A percentile compares a stretch with the other conserved stretches of the same genome.
Conservation (phyloP, 2,113 vertebrate species). For the Neopipo cinnamomea region DNA sequence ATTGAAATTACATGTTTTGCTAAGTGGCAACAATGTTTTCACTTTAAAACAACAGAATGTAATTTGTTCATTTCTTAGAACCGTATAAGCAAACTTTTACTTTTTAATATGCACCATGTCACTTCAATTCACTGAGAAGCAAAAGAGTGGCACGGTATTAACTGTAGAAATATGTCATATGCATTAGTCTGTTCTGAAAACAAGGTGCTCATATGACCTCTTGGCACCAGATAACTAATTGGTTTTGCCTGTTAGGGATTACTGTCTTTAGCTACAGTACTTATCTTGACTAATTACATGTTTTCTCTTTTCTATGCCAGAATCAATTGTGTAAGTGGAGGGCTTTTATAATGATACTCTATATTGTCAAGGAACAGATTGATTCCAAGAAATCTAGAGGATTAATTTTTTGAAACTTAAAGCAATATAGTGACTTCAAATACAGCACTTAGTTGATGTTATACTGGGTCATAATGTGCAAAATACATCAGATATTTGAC, state of each 20-base stretch:
- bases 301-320: background rate
- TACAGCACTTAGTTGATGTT: background rate
- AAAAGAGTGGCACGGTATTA: background rate
- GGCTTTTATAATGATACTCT: background rate
- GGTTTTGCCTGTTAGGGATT: conserved; percentile 25
- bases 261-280: background rate
- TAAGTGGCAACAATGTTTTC: background rate
- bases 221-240: conserved; percentile 2
- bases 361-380: background rate
- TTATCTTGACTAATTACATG: conserved; percentile 14
- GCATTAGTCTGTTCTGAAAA: conserved; percentile 22
- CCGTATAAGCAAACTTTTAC: background rate
- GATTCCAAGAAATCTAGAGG: background rate
- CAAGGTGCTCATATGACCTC: background rate
- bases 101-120: background rate
- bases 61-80: conserved; percentile 1
- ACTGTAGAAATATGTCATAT: background rate
- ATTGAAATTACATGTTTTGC: conserved; percentile 15
- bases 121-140: background rate
- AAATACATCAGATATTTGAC: background rate
- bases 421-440: background rate
- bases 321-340: background rate
- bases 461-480: background rate
- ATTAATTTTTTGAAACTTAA: background rate
- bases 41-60: conserved; percentile 1